Evolutionary conservation across 1,140 invertebrate genomes (phyloP), one percentile per base, ranked within the genome.

Genomic region (Drosophila azteca): DNA sequence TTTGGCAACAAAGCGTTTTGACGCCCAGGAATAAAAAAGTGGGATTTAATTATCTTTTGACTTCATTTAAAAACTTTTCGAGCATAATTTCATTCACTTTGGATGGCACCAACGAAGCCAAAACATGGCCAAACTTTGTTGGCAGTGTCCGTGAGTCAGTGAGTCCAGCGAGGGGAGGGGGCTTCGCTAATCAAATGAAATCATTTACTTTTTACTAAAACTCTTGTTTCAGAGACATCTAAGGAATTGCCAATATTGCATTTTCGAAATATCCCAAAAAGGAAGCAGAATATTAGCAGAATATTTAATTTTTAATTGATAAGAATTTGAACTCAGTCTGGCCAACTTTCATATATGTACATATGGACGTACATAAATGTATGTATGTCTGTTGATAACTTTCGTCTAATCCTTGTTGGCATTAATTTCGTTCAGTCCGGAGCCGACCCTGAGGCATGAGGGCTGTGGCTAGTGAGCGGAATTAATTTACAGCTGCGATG

Each of bases 1-100:
- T 69, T 69, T 69, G 66, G 64, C 66, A 69, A 69, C 66, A 69
- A 69, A 69, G 64, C 66, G 58, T 49, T 69, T 63, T 65, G 57
- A 72, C 54, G 67, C 49, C 35, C 45, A 41, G 39, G 41, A 31
- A 59, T 50, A 64, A 58, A 68, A 74, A 24, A 20, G 17, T 72
- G 64, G 66, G 54, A 85, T 87, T 85, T 87, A 85, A 87, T 85
- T 85, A 85, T 77, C 68, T 74, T 66, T 83, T 66, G 62, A 77
- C 65, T 84, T 83, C 50, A 77, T 77, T 60, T 46, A 26, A 58
- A 77, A 85, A 85, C 53, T 61, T 87, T 66, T 15, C 31, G 41
- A 39, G 63, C 48, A 20, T 53, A 57, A 49, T 57, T 68, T 57
- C n/a, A 13, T 52, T 52, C 4, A 4, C 35, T 39, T 39, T 0